Percentiles rank a stretch among this genome's conserved stretches.
Conservation (phyloP, 2,888 invertebrate species). For the Xylocampa areola region DNA sequence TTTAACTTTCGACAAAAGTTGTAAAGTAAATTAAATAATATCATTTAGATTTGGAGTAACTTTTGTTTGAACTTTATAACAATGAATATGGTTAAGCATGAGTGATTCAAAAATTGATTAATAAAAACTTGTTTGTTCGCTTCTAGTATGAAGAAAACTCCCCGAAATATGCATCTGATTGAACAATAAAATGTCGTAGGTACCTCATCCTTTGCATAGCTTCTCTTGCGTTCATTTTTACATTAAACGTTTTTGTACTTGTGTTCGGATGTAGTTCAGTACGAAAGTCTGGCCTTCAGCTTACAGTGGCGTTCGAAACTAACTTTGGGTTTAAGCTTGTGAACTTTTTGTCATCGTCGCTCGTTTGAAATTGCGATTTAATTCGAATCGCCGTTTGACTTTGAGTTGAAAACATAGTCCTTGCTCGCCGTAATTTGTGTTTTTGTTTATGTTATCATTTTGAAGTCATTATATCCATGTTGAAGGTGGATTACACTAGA, state of each 20-base stretch:
- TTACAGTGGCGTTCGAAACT: slow-evolving; percentile 65
- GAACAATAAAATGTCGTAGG: background rate
- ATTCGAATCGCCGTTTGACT: slow-evolving; percentile 63
- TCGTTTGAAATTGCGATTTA: slow-evolving; percentile 71
- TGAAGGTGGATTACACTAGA: slow-evolving; percentile 23
- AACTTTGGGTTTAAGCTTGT: slow-evolving; percentile 71
- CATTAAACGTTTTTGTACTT: slow-evolving; percentile 35
- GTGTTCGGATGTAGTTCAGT: slow-evolving; percentile 37
- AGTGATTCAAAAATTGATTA: slow-evolving; percentile 15
- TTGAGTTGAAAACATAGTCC: slow-evolving; percentile 55
- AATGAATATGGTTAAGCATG: slow-evolving; percentile 12
- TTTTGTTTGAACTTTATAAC: slow-evolving; percentile 20
- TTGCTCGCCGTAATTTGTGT: slow-evolving; percentile 44
- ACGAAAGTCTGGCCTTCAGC: slow-evolving; percentile 63
- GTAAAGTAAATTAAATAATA: slow-evolving; percentile 28
- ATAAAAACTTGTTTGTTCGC: too few relatives aligned
- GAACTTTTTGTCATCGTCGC: slow-evolving; percentile 74
- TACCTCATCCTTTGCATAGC: slow-evolving; percentile 1
- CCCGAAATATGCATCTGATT: background rate
- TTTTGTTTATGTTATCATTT: slow-evolving; percentile 50
- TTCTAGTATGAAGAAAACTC: too few relatives aligned
- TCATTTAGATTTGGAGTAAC: slow-evolving; percentile 15
- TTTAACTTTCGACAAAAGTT: slow-evolving; percentile 35
- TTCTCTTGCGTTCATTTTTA: slow-evolving; percentile 31
- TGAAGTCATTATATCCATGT: slow-evolving; percentile 27